Evolutionary conservation across 2,888 invertebrate genomes (phyloP).

Genomic region (Cactoblastis cactorum): DNA sequence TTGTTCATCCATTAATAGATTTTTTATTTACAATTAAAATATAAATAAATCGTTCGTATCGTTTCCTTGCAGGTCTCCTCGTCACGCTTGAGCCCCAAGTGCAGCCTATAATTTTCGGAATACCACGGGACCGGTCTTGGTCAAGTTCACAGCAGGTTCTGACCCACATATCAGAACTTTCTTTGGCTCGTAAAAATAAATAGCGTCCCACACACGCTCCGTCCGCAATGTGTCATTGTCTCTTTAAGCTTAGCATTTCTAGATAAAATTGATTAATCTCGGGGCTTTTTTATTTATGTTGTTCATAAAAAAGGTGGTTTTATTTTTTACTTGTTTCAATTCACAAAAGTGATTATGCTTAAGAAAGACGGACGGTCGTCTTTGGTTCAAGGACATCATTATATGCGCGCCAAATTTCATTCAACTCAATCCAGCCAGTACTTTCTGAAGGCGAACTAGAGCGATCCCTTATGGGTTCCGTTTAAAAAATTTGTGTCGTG

Average conservation of each 20-base stretch:
- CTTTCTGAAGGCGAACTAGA: too few species aligned
- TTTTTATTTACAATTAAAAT: too few species aligned
- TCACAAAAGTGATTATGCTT: too few species aligned
- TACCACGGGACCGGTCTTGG: conserved; percentile 49
- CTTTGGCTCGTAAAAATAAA: conserved; percentile 55
- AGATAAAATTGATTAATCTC: conserved; percentile 7
- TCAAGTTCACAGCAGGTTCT: conserved; percentile 64
- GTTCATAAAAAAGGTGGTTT: neutral
- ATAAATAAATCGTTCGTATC: neutral
- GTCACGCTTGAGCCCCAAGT: neutral
- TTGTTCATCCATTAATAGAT: too few species aligned
- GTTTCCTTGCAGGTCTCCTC: neutral
- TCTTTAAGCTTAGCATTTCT: conserved; percentile 10
- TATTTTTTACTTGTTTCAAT: too few species aligned
- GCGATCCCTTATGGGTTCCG: too few species aligned
- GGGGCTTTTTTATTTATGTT: neutral
- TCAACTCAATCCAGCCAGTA: too few species aligned
- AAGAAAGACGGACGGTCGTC: too few species aligned
- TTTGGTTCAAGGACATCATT: too few species aligned
- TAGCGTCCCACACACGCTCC: conserved; percentile 33
- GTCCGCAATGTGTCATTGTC: conserved; percentile 18
- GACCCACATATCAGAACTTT: conserved; percentile 61
- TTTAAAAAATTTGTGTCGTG: too few species aligned
- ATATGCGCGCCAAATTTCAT: too few species aligned
- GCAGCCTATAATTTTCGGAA: conserved; percentile 42